Base-by-base conservation (phyloP, 2,113 vertebrate species). In the Labrus mixtus region DNA sequence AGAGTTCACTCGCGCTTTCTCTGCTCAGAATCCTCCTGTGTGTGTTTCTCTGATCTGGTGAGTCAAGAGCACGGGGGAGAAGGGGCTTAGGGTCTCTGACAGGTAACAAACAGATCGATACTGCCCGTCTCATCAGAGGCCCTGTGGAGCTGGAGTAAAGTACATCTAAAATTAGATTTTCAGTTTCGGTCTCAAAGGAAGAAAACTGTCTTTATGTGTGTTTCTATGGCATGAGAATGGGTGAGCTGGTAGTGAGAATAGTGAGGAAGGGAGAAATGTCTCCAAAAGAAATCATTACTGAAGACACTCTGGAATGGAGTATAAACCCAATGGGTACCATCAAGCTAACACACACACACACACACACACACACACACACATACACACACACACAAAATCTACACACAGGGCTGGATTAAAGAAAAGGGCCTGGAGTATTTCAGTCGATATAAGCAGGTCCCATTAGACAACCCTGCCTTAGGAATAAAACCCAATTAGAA, bases 91-190 rank as follows among this genome's bases (percentile, higher is more conserved):
- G 73, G 55, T 71, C 61, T 79, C 73, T 59, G 36, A 55, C 65
- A 72, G 62, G 71, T 33, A 78, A n/a, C 46, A 73, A 82, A 82
- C 53, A 73, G 64, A 89, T 91, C 88, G 29, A 91, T 89, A 63
- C 20, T 23, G 51, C n/a, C 0, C n/a, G 68, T 43, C 54, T 82
- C 68, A 59, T 81, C 68, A 56, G 72, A 85, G 63, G 54, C 33
- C 17, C 67, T 0, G 16, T 17, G 73, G 46, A 76, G 67, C 67
- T 68, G 10, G 72, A 60, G 66, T 12, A 19, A 58, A 62, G 62
- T 15, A 0, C 10, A 84, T 73, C 23, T 54, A 36, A 48, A 73
- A 70, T 73, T 67, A 56, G 73, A 79, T 79, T 82, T 82, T 81
- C 22, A 54, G 36, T 64, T 77, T 8, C 10, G 43, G 53, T 45